These are phyloP conservation scores for Malaclemys terrapin DNA, from an alignment of 2,113 vertebrate species.

Conservation along the genomic window DNA sequence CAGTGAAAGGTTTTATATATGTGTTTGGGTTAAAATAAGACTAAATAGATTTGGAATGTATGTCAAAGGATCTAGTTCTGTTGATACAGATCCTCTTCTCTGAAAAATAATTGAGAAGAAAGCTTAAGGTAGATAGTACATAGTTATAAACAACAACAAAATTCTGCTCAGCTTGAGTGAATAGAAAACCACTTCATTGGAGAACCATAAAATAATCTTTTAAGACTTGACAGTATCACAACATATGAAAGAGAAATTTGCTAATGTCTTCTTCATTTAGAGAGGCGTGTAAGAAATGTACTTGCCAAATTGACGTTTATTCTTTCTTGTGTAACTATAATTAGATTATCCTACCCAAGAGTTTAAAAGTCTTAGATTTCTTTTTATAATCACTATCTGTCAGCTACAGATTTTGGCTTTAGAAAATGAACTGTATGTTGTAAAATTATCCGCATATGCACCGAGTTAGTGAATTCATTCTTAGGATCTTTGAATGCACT, in stretches of 20 bases:
- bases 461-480: not conserved
- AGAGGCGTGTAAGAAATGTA: not conserved
- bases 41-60: not conserved
- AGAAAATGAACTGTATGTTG: not conserved
- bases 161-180: not conserved
- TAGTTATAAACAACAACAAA: not conserved
- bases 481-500: not conserved
- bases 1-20: not conserved
- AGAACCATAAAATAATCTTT: not conserved
- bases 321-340: slow-evolving; percentile 2
- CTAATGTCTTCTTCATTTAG: not conserved
- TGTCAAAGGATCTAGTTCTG: not conserved
- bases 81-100: not conserved
- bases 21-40: not conserved
- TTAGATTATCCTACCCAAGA: not conserved
- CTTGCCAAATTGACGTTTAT: not conserved
- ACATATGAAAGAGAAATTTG: not conserved
- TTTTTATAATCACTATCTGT: not conserved
- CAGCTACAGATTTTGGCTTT: slow-evolving; percentile 27
- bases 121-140: not conserved
- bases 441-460: not conserved
- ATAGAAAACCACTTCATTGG: not conserved
- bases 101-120: not conserved
- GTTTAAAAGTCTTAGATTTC: not conserved
- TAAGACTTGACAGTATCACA: not conserved